A percentile compares a stretch with the other conserved stretches of the same genome.
These are phyloP conservation scores for Hypomesus transpacificus DNA, from an alignment of 2,113 vertebrate species.

Conservation along the genomic window DNA sequence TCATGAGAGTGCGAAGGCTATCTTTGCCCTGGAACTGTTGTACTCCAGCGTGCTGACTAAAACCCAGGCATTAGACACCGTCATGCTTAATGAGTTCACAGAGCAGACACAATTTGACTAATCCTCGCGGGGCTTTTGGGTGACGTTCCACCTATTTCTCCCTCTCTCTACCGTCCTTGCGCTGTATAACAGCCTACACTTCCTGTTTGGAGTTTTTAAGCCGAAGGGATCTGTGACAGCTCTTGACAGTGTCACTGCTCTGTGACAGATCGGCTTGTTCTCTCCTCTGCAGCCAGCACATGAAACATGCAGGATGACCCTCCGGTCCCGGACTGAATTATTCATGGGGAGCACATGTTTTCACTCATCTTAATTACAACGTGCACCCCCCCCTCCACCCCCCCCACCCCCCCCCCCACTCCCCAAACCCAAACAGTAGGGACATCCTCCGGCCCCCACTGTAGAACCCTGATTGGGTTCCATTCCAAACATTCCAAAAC, in stretches of 20 bases:
- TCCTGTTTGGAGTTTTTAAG: slow-evolving; percentile 38
- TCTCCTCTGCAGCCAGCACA: slow-evolving; percentile 17
- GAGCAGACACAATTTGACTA: neutral
- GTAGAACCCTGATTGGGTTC: neutral
- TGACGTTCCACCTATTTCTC: slow-evolving; percentile 20
- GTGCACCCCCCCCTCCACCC: slow-evolving; percentile 20
- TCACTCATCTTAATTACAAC: slow-evolving; percentile 54
- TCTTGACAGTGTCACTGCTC: slow-evolving; percentile 31
- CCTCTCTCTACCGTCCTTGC: slow-evolving; percentile 7
- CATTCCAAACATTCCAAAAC: slow-evolving; percentile 19
- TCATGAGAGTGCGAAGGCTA: slow-evolving; percentile 33
- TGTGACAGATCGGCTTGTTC: slow-evolving; percentile 40
- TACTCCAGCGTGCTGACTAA: neutral
- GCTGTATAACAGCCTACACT: slow-evolving; percentile 16
- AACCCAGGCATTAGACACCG: slow-evolving; percentile 8
- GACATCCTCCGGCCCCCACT: slow-evolving; percentile 23
- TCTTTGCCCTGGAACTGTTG: slow-evolving; percentile 8
- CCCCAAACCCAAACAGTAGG: slow-evolving; percentile 26
- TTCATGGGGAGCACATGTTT: slow-evolving; percentile 50
- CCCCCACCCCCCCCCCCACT: neutral
- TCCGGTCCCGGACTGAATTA: slow-evolving; percentile 50
- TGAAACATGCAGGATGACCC: slow-evolving; percentile 30
- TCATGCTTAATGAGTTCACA: slow-evolving; percentile 38
- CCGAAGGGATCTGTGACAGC: slow-evolving; percentile 43
- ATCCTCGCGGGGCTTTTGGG: neutral